Base-by-base conservation (phyloP, 2,113 vertebrate genomes). In the Todiramphus saurophagus region DNA sequence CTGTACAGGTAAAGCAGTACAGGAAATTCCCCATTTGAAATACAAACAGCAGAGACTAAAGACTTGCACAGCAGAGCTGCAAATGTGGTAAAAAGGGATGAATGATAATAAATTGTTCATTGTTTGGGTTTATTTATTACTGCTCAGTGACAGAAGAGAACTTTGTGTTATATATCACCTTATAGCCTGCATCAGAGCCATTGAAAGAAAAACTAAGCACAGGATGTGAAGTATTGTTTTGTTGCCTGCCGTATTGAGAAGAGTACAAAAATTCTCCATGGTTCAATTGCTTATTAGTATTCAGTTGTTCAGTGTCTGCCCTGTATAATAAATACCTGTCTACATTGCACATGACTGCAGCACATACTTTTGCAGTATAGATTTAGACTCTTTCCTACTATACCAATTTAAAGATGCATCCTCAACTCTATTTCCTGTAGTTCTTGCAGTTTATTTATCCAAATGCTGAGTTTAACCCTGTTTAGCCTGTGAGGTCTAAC, bases 1-100 rank as follows among this genome's bases (percentile, higher is more conserved):
- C 93, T 99, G 75, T 99, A 99, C 98, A 99, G 99, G 99, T 99
- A 98, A 97, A 83, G 50, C 16, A 55, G n/a, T 81, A 58, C 33
- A 59, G n/a, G 13, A 76, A 78, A 58, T 68, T 70, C 37, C 39
- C 16, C 11, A 20, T 68, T 80, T 69, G 46, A 84, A 93, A 51
- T 56, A 56, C 16, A 84, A 96, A 60, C 46, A 94, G 25, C 72
- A 95, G 86, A 81, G 31, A 55, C 44, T 87, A 48, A 73, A 53
- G 53, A 39, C 21, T 35, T 83, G 69, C 25, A 48, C 53, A 74
- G 8, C 21, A 30, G 35, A 75, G 18, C 73, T 84, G 28, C 33
- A 92, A 62, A 43, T 64, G 8, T 28, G 39, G 30, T 70, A 44
- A 30, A 90, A 92, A 92, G 44, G 31, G 58, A 63, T 55, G 60